Evolutionary conservation across 2,113 vertebrate genomes (phyloP).

Genomic region (Periophthalmodon schlosseri): DNA sequence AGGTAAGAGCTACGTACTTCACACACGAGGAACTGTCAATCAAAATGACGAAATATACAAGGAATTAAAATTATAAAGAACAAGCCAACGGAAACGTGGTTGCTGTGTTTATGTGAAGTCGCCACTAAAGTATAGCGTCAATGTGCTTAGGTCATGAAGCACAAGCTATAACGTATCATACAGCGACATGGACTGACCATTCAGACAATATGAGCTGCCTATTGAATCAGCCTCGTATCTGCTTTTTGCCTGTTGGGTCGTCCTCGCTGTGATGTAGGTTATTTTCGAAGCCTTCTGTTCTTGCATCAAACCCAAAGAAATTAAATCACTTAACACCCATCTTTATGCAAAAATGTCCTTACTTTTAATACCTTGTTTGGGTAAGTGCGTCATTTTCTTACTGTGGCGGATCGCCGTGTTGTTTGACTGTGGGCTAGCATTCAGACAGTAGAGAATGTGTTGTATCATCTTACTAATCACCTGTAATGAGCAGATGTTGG

Average conservation of each 20-base stretch:
- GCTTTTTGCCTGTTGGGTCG: constrained; percentile 50
- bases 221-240: constrained; percentile 53
- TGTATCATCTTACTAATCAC: constrained; percentile 62
- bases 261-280: constrained; percentile 50
- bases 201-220: constrained; percentile 39
- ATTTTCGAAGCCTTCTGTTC: constrained; percentile 39
- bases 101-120: no score
- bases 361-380: constrained; percentile 29
- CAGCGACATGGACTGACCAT: constrained; percentile 1
- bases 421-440: constrained; percentile 43
- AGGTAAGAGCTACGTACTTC: no score
- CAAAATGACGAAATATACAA: no score
- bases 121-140: no score
- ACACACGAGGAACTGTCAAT: no score
- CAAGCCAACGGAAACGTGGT: no score
- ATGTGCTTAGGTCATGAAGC: no score
- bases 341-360: constrained; percentile 14
- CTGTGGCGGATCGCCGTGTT: constrained; percentile 23
- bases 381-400: constrained; percentile 26
- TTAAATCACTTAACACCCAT: constrained; percentile 5
- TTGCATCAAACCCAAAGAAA: constrained; percentile 20
- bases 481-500: constrained; percentile 66
- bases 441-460: constrained; percentile 44
- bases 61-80: no score
- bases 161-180: no score